Base-by-base conservation (phyloP, 2,888 invertebrate species). In the Athrips mouffetella region DNA sequence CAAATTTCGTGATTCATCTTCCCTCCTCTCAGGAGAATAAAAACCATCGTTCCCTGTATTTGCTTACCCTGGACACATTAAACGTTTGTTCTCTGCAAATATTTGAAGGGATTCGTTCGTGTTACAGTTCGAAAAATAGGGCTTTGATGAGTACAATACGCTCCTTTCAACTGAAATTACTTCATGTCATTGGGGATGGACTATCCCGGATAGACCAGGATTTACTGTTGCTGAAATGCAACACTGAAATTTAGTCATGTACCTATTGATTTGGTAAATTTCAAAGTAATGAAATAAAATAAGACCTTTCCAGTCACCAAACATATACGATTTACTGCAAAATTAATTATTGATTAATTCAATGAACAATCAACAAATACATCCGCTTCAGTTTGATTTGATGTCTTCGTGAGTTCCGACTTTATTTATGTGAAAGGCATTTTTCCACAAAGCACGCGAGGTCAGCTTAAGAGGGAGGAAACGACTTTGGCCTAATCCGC, bases 401-500 rank as follows among this genome's bases (percentile, higher is more conserved):
- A 65, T 67, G 73, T 71, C 70, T 73, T 77, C 76, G 21, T 37
- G 37, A 37, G 21, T 20, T 37, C 37, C n/a, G 18, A 37, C 21
- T 21, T 82, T 83, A 84, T 85, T 86, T 85, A 85, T 85, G 77
- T 79, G 74, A 70, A 69, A 73, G 76, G 76, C 77, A 85, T 84
- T 85, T 85, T 82, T 84, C 79, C 76, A 80, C 80, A 81, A 84
- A 80, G 82, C 85, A 85, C 80, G 81, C 85, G 82, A 84, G 87
- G 85, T 86, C 87, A 85, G 80, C 80, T 80, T 80, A 77, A 81
- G 86, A 83, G 87, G 85, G 84, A 83, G 84, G 84, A 80, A 86
- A 84, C 82, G 84, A 80, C 84, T 82, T 77, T 77, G 83, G 79
- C 80, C 84, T 87, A 87, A 87, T 87, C 88, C 86, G 86, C 88